A percentile compares a stretch with the other conserved stretches of the same genome.
Conservation (phyloP, 2,797 vertebrate species). For the Poecilia velifera region DNA sequence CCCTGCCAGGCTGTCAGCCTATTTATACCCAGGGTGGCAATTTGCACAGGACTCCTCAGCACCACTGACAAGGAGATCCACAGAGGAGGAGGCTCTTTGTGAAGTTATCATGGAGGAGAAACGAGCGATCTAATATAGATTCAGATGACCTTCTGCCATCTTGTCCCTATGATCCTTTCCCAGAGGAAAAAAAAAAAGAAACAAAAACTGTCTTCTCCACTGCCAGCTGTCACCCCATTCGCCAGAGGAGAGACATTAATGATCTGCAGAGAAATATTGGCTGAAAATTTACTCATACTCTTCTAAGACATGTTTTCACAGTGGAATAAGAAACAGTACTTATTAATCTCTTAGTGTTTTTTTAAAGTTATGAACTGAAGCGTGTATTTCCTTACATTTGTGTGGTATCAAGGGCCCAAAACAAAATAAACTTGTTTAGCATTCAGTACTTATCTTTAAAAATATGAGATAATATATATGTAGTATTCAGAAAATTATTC, state of each 20-base stretch:
- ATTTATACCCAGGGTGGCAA: slow-evolving; percentile 80
- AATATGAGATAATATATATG: not conserved
- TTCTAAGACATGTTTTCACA: not conserved
- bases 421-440: not conserved
- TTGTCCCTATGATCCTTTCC: slow-evolving; percentile 37
- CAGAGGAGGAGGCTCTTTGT: slow-evolving; percentile 12
- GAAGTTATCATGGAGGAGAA: slow-evolving; percentile 38
- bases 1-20: slow-evolving; percentile 73
- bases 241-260: slow-evolving; percentile 31
- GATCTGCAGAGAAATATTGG: slow-evolving; percentile 14
- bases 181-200: slow-evolving; percentile 34
- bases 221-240: slow-evolving; percentile 47
- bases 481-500: not conserved
- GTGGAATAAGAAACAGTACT: not conserved
- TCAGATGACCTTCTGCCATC: slow-evolving; percentile 55
- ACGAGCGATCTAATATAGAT: slow-evolving; percentile 50
- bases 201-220: slow-evolving; percentile 36
- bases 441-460: not conserved
- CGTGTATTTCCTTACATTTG: not conserved
- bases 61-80: slow-evolving; percentile 56
- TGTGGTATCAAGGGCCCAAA: not conserved
- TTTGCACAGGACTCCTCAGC: slow-evolving; percentile 63
- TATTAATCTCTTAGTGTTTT: not conserved
- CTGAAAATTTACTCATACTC: not conserved
- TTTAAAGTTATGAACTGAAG: not conserved